These are phyloP conservation scores for Notiomystis cincta DNA, from an alignment of 2,113 vertebrate genomes.

Conservation along the genomic window DNA sequence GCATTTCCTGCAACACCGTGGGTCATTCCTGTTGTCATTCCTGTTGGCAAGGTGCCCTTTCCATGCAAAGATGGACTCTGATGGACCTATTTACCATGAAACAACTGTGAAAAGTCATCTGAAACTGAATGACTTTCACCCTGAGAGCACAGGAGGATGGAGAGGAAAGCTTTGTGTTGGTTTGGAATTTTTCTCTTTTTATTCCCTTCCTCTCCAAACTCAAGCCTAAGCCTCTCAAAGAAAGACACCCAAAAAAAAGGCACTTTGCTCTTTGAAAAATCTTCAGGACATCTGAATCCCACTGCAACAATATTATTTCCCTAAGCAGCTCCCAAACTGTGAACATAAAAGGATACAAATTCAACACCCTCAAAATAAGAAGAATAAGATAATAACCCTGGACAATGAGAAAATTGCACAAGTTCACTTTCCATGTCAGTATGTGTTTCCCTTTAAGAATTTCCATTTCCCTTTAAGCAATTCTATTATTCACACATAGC, in stretches of 20 bases:
- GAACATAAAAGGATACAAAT: constrained; percentile 42
- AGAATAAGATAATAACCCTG: constrained; percentile 24
- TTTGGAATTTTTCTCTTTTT: neutral
- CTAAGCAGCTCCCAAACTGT: constrained; percentile 44
- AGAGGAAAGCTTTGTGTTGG: neutral
- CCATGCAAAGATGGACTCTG: neutral
- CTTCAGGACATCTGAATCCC: neutral
- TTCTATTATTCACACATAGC: constrained; percentile 61
- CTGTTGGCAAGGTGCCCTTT: neutral
- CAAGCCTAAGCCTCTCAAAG: neutral
- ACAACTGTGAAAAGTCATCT: neutral
- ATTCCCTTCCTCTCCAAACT: neutral
- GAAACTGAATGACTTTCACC: neutral
- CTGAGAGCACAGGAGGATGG: rapidly evolving
- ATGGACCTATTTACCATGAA: neutral
- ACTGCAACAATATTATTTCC: neutral
- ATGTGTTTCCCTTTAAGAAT: constrained; percentile 65
- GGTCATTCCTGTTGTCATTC: neutral
- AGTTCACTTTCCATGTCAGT: constrained; percentile 62
- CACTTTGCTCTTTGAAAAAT: neutral
- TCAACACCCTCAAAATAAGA: constrained; percentile 12
- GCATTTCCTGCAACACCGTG: neutral
- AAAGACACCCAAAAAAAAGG: neutral
- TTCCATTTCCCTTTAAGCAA: constrained; percentile 65
- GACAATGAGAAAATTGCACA: constrained; percentile 54